phyloP scores from a whole-genome alignment of 37 sponge, comb jelly and placozoan genomes.

The Beroe forskalii region DNA sequence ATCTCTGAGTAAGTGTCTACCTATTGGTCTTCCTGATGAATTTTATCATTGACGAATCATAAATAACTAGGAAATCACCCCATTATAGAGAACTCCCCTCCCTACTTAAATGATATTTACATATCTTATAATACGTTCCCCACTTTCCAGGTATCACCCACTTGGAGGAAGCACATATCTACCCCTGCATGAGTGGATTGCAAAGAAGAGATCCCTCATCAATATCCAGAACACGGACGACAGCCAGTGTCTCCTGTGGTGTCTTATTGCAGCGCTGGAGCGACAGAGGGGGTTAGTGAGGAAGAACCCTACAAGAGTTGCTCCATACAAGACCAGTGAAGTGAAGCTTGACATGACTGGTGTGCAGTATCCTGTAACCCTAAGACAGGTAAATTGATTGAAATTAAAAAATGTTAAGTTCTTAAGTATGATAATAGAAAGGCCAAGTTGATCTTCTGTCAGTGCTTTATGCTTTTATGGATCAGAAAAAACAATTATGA shows the following conservation, averaged over 20 bases:
- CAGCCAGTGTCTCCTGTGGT: neutral
- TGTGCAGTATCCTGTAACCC: neutral
- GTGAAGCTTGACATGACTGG: constrained; percentile 10
- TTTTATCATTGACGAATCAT: neutral
- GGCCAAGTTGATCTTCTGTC: too few relatives aligned
- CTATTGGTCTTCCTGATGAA: neutral
- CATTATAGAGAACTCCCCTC: too few relatives aligned
- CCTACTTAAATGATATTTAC: too few relatives aligned
- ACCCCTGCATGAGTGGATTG: neutral
- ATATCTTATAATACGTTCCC: too few relatives aligned
- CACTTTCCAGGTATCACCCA: constrained; percentile 9
- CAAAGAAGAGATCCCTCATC: neutral
- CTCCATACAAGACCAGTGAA: neutral
- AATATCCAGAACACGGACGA: constrained; percentile 46
- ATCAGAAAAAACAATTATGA: neutral
- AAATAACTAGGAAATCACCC: neutral
- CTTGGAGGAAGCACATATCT: neutral
- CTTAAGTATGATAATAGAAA: too few relatives aligned
- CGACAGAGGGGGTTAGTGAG: neutral
- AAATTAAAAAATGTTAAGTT: too few relatives aligned
- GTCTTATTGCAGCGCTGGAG: constrained; percentile 2
- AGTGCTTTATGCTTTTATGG: too few relatives aligned
- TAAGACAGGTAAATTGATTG: neutral
- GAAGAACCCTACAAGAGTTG: neutral
- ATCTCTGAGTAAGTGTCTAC: neutral